phyloP scores from a whole-genome alignment of 2,888 invertebrate species.

The Agriotes lineatus region DNA sequence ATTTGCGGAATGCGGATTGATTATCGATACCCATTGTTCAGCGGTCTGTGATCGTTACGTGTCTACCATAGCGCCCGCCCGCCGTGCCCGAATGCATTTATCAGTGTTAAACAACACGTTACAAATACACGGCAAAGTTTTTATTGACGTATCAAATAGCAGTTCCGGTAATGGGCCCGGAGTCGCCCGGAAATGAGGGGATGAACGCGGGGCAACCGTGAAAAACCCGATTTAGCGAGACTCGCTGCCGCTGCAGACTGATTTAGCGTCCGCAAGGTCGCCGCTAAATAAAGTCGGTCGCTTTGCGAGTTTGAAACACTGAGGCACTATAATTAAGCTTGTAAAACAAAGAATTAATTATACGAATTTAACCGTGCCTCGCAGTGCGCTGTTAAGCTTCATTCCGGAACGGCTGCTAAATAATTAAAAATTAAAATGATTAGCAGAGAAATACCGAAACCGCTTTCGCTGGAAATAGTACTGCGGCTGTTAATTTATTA shows the following conservation, averaged over 20 bases:
- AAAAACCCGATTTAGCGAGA: slow-evolving; percentile 22
- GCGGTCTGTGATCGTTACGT: slow-evolving; percentile 26
- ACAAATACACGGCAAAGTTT: slow-evolving; percentile 31
- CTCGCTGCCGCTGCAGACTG: slow-evolving; percentile 18
- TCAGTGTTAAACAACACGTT: slow-evolving; percentile 38
- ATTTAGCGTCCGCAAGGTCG: slow-evolving; percentile 19
- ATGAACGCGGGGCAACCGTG: slow-evolving; percentile 28
- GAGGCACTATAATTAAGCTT: slow-evolving; percentile 16
- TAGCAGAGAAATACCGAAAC: not conserved
- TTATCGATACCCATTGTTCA: slow-evolving; percentile 32
- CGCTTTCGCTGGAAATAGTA: not conserved
- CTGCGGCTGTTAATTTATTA: not conserved
- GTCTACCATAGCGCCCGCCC: slow-evolving; percentile 20
- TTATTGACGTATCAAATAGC: slow-evolving; percentile 35
- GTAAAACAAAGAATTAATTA: slow-evolving; percentile 21
- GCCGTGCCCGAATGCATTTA: slow-evolving; percentile 29
- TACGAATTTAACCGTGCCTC: slow-evolving; percentile 10
- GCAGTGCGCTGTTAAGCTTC: slow-evolving; percentile 8
- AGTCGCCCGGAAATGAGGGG: slow-evolving; percentile 29
- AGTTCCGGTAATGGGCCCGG: slow-evolving; percentile 35
- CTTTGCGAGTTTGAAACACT: slow-evolving; percentile 11
- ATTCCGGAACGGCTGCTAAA: slow-evolving; percentile 8
- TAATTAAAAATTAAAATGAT: slow-evolving; percentile 17
- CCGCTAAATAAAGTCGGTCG: slow-evolving; percentile 9
- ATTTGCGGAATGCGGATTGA: slow-evolving; percentile 31